Conservation (phyloP, 2,797 vertebrate species). For the Falco cherrug region DNA sequence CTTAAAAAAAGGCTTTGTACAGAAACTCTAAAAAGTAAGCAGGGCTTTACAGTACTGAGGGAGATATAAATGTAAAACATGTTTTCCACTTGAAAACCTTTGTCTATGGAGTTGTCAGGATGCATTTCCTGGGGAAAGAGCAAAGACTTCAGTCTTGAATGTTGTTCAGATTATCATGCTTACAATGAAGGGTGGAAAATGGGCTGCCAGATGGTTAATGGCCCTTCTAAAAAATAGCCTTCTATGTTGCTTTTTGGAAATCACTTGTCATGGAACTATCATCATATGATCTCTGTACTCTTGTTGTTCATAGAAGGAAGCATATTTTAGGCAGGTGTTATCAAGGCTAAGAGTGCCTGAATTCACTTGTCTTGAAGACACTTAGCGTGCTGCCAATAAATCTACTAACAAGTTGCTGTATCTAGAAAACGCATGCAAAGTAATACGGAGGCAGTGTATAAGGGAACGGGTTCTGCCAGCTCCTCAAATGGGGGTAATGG, state of each 20-base stretch:
- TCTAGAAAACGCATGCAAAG: neutral
- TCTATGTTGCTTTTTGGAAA: neutral
- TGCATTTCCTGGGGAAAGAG: neutral
- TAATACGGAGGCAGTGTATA: neutral
- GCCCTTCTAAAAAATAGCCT: constrained; percentile 33
- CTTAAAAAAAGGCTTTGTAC: neutral
- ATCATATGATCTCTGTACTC: neutral
- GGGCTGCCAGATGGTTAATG: constrained; percentile 46
- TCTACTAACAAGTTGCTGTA: neutral
- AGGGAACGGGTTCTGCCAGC: neutral
- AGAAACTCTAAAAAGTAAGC: constrained; percentile 12
- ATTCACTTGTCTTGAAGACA: neutral
- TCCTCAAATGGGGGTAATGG: rapidly evolving
- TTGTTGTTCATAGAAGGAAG: neutral
- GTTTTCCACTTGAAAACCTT: neutral
- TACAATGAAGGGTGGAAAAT: neutral
- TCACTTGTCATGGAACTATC: constrained; percentile 6
- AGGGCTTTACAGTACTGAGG: neutral
- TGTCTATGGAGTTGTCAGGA: neutral
- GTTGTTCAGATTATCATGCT: neutral
- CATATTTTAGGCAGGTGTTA: neutral
- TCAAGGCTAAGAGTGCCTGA: neutral
- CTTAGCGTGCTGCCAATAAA: neutral
- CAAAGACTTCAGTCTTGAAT: neutral
- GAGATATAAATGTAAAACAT: neutral